phyloP scores from a whole-genome alignment of 1,140 invertebrate species.

The Scaptomyza montana region DNA sequence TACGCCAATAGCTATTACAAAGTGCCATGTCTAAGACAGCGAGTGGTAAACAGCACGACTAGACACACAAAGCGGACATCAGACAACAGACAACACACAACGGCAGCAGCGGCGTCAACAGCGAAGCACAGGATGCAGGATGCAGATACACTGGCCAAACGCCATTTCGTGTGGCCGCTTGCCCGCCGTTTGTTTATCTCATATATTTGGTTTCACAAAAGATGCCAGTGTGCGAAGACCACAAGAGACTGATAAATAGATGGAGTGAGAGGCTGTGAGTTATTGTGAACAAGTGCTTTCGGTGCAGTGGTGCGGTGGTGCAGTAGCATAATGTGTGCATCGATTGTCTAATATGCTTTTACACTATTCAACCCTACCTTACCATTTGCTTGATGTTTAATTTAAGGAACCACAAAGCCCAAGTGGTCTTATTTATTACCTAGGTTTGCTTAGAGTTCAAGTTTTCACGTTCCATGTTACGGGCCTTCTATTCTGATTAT shows the following conservation, averaged over 20 bases:
- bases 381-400: background rate
- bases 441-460: background rate
- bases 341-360: slow-evolving; percentile 45
- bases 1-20: slow-evolving; percentile 32
- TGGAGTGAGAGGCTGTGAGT: slow-evolving; percentile 18
- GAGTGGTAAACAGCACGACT: slow-evolving; percentile 43
- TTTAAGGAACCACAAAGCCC: background rate
- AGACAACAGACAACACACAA: background rate
- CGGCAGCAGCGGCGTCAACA: background rate
- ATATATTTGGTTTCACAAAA: slow-evolving; percentile 42
- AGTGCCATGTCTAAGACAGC: slow-evolving; percentile 49
- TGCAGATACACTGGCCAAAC: slow-evolving; percentile 31
- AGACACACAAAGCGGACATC: slow-evolving; percentile 10
- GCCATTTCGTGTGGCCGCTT: slow-evolving; percentile 29
- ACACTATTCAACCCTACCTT: background rate
- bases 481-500: background rate
- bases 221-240: slow-evolving; percentile 14
- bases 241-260: slow-evolving; percentile 16
- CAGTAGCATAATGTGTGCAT: slow-evolving; percentile 50
- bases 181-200: slow-evolving; percentile 55
- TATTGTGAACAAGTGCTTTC: slow-evolving; percentile 31
- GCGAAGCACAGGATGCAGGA: slow-evolving; percentile 35
- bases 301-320: slow-evolving; percentile 51
- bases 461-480: background rate
- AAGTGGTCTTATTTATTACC: slow-evolving; percentile 31